Evolutionary conservation across 2,888 invertebrate genomes (phyloP).

Genomic region (Bugula neritina): DNA sequence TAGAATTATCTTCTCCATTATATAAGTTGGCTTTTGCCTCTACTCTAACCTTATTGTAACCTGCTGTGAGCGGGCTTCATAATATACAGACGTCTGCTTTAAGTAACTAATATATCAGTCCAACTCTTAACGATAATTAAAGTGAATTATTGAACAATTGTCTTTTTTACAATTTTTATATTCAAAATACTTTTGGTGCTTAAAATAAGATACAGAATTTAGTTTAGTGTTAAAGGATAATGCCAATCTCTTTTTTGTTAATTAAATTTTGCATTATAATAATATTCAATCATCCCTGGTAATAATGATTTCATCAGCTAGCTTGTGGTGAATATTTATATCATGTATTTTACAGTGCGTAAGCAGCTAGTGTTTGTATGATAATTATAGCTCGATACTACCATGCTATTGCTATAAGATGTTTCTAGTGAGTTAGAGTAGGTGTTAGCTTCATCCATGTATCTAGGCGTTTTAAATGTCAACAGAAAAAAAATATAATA

Average conservation of each 20-base stretch:
- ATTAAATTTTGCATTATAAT: neutral
- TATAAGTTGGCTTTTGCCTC: neutral
- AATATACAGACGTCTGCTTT: neutral
- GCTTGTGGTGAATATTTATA: too few species aligned
- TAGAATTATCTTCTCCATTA: neutral
- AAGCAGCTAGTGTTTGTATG: too few species aligned
- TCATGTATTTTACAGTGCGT: too few species aligned
- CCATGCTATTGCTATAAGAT: too few species aligned
- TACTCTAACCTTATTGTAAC: neutral
- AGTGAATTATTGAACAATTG: neutral
- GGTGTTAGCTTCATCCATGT: too few species aligned
- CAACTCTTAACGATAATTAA: neutral
- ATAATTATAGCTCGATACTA: too few species aligned
- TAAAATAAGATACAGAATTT: neutral
- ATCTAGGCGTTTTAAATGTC: too few species aligned
- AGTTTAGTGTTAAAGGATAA: constrained; percentile 2
- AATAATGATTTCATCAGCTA: too few species aligned
- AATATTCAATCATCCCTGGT: too few species aligned
- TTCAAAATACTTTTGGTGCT: constrained; percentile 25
- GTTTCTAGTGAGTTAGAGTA: too few species aligned
- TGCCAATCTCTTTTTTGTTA: constrained; percentile 10
- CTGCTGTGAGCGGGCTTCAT: neutral
- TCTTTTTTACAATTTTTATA: neutral
- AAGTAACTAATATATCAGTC: neutral
- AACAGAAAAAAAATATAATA: too few species aligned